Conservation (phyloP, 1,140 invertebrate genomes). For the Caenorhabditis latens region DNA sequence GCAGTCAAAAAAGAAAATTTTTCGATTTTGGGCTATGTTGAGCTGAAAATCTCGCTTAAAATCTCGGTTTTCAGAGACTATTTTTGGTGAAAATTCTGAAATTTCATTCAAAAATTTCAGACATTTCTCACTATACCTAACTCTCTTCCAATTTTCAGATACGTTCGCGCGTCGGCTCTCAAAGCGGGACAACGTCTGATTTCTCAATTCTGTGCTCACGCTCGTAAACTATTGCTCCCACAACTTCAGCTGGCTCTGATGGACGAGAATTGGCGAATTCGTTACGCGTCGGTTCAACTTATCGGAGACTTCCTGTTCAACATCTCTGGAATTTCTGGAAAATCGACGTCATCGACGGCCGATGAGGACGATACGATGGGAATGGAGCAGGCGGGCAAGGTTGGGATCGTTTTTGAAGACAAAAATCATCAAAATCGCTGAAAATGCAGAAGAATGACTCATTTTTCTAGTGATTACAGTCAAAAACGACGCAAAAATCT, state of each 20-base stretch:
- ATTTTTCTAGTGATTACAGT: too few relatives aligned
- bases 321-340: slow-evolving; percentile 93
- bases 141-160: slow-evolving; percentile 51
- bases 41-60: too few relatives aligned
- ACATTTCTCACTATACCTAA: too few relatives aligned
- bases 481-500: too few relatives aligned
- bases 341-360: slow-evolving; percentile 98
- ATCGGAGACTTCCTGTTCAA: slow-evolving; percentile 95
- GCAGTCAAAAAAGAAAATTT: too few relatives aligned
- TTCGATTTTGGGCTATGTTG: too few relatives aligned
- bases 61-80: too few relatives aligned
- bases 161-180: slow-evolving; percentile 94
- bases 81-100: too few relatives aligned
- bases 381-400: slow-evolving; percentile 90
- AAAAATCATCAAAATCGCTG: too few relatives aligned
- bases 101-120: too few relatives aligned
- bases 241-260: slow-evolving; percentile 93
- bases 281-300: slow-evolving; percentile 94
- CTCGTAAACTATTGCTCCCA: slow-evolving; percentile 87
- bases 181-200: slow-evolving; percentile 97
- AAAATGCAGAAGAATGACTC: too few relatives aligned
- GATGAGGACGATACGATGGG: slow-evolving; percentile 99
- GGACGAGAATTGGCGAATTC: slow-evolving; percentile 97
- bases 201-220: slow-evolving; percentile 93
- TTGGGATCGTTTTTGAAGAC: too few relatives aligned